phyloP scores from a whole-genome alignment of 2,113 vertebrate species.

The Phyllostomus discolor region DNA sequence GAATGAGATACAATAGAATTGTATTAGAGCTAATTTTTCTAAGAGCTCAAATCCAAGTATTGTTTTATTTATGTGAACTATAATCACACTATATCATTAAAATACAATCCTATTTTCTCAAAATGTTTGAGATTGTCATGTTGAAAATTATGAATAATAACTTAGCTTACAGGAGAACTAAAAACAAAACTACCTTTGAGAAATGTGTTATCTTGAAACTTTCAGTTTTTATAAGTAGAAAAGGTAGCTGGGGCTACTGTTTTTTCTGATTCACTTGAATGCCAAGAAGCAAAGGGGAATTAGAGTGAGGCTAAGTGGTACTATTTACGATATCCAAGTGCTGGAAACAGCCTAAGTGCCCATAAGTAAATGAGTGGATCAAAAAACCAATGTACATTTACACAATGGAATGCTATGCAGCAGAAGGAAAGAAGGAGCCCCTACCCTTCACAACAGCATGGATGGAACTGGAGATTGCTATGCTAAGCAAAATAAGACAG shows the following conservation, averaged over 20 bases:
- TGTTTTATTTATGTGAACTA: not conserved
- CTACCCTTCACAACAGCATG: too few relatives aligned
- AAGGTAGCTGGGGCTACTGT: not conserved
- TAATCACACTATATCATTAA: not conserved
- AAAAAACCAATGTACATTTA: too few relatives aligned
- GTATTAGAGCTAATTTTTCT: not conserved
- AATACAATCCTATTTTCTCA: slow-evolving; percentile 11
- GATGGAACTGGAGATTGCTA: too few relatives aligned
- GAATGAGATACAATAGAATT: not conserved
- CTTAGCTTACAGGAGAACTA: not conserved
- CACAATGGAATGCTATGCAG: too few relatives aligned
- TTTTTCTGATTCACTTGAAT: slow-evolving; percentile 7
- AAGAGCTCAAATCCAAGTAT: not conserved
- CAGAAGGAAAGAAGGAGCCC: too few relatives aligned
- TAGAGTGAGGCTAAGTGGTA: not conserved
- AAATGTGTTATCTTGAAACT: slow-evolving; percentile 18
- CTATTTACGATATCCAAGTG: too few relatives aligned
- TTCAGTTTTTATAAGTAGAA: slow-evolving; percentile 14
- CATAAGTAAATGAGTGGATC: too few relatives aligned
- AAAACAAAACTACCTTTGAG: slow-evolving; percentile 20
- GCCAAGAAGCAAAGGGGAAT: not conserved
- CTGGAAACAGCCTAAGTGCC: too few relatives aligned
- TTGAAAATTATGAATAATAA: not conserved
- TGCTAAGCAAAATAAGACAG: too few relatives aligned
- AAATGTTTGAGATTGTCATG: not conserved